Percentiles rank a stretch among this genome's conserved stretches.
Conservation (phyloP, 2,888 invertebrate genomes). For the Yponomeuta malinellus region DNA sequence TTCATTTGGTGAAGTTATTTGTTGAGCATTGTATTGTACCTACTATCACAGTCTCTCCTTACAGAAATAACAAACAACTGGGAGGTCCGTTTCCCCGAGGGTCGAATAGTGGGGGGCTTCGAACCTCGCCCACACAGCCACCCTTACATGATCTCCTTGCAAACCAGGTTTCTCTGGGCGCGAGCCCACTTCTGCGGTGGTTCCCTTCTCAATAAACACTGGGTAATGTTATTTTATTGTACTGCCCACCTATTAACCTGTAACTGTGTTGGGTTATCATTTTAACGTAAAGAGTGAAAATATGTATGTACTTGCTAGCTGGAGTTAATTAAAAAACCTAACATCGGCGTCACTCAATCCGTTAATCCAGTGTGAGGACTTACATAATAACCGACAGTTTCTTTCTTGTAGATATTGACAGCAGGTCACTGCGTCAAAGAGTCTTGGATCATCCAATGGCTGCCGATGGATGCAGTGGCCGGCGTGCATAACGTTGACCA, state of each 20-base stretch:
- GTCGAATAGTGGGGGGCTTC: slow-evolving; percentile 55
- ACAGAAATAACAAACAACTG: background rate
- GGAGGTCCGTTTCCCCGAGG: slow-evolving; percentile 1
- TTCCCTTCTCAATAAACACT: slow-evolving; percentile 53
- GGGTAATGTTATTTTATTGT: slow-evolving; percentile 38
- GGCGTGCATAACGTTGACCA: slow-evolving; percentile 55
- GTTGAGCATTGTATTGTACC: too few relatives aligned
- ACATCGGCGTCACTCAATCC: too few relatives aligned
- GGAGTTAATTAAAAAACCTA: too few relatives aligned
- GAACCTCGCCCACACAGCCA: slow-evolving; percentile 55
- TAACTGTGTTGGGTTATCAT: too few relatives aligned
- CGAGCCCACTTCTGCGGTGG: slow-evolving; percentile 61
- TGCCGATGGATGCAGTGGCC: slow-evolving; percentile 60
- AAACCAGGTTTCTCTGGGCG: slow-evolving; percentile 50
- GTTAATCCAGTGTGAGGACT: too few relatives aligned
- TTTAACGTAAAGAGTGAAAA: too few relatives aligned
- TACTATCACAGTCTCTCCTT: too few relatives aligned
- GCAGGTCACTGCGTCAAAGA: slow-evolving; percentile 63
- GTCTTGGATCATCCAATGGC: slow-evolving; percentile 47
- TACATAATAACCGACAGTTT: too few relatives aligned
- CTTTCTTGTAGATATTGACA: slow-evolving; percentile 45
- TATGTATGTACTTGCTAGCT: too few relatives aligned
- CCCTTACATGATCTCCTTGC: slow-evolving; percentile 66
- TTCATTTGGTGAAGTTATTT: too few relatives aligned
- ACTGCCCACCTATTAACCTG: too few relatives aligned